phyloP scores from a whole-genome alignment of 2,113 vertebrate genomes.

The Anthoscopus minutus region DNA sequence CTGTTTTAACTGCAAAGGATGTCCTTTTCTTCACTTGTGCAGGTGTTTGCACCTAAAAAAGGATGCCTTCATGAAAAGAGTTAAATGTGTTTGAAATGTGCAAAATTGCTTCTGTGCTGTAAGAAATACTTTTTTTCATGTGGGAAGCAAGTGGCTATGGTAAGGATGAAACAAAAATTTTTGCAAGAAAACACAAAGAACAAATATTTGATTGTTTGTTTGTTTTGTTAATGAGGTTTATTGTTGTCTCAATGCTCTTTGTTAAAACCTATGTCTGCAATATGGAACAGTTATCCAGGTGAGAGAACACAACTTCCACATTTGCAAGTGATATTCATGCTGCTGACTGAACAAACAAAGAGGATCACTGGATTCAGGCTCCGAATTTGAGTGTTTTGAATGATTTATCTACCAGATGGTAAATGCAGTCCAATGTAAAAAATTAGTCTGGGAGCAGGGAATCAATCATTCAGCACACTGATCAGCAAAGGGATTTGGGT shows the following conservation, averaged over 20 bases:
- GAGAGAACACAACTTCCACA: slow-evolving; percentile 24
- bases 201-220: background rate
- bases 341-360: slow-evolving; percentile 42
- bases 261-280: background rate
- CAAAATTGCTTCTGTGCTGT: background rate
- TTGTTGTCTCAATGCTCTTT: background rate
- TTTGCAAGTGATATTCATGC: slow-evolving; percentile 32
- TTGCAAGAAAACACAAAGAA: background rate
- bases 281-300: slow-evolving; percentile 19
- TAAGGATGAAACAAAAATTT: background rate
- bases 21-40: background rate
- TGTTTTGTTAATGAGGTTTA: background rate
- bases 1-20: background rate
- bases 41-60: background rate
- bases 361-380: slow-evolving; percentile 35
- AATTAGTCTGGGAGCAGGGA: slow-evolving; percentile 57
- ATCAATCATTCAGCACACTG: slow-evolving; percentile 61
- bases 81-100: background rate
- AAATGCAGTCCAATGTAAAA: slow-evolving; percentile 62
- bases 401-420: slow-evolving; percentile 65
- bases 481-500: slow-evolving; percentile 64
- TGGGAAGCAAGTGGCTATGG: background rate
- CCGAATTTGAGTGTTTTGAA: slow-evolving; percentile 20
- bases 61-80: background rate
- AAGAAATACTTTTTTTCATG: background rate